phyloP scores from a whole-genome alignment of 2,113 vertebrate genomes.

The Saimiri boliviensis region DNA sequence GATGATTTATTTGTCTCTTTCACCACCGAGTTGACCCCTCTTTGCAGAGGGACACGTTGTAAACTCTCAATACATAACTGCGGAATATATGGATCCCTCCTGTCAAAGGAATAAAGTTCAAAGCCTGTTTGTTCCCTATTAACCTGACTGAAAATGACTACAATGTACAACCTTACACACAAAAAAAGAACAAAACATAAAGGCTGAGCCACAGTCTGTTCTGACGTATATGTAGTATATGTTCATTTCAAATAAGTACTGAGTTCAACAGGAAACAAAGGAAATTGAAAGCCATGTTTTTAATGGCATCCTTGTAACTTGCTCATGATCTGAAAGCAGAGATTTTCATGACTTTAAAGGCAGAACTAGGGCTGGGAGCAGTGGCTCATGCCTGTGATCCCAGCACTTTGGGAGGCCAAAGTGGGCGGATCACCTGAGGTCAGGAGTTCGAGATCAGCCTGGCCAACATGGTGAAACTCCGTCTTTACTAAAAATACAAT shows the following conservation, averaged over 20 bases:
- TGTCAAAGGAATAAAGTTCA: not conserved
- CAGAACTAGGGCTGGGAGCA: not conserved
- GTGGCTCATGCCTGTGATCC: too few species aligned
- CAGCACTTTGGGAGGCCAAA: too few species aligned
- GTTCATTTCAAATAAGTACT: not conserved
- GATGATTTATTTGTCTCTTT: not conserved
- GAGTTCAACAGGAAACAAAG: not conserved
- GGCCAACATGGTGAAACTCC: too few species aligned
- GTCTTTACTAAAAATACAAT: too few species aligned
- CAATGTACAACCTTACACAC: not conserved
- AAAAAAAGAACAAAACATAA: not conserved
- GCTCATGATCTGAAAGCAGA: not conserved
- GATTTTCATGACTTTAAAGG: not conserved
- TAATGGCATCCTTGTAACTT: not conserved
- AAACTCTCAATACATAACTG: not conserved
- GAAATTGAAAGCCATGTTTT: not conserved
- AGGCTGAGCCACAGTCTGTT: not conserved
- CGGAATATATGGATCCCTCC: not conserved
- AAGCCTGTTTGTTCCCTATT: not conserved
- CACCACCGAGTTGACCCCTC: not conserved
- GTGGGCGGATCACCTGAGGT: too few species aligned
- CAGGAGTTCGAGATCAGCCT: too few species aligned
- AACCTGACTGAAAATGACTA: not conserved
- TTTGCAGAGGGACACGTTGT: not conserved
- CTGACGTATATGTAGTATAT: not conserved